These are phyloP conservation scores for Mamestra brassicae DNA, from an alignment of 2,888 invertebrate species.

Conservation along the genomic window DNA sequence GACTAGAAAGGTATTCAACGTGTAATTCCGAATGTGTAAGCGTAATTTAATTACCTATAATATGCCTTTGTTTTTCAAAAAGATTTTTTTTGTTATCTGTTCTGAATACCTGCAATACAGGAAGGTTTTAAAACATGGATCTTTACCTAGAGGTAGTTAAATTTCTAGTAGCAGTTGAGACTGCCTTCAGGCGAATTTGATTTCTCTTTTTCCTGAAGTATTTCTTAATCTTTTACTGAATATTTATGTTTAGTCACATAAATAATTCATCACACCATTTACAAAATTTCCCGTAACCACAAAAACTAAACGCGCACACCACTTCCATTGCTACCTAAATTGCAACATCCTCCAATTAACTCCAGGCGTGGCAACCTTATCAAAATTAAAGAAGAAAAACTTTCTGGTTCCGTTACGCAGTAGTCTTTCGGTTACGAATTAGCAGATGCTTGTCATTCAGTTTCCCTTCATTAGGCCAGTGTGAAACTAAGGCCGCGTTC, in stretches of 20 bases:
- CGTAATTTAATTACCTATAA: not conserved
- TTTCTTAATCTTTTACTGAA: not conserved
- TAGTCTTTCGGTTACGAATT: slow-evolving; percentile 42
- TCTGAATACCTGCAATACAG: too few relatives aligned
- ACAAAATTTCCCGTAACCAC: slow-evolving; percentile 25
- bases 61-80: too few relatives aligned
- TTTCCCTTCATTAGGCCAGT: slow-evolving; percentile 64
- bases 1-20: slow-evolving; percentile 43
- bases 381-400: slow-evolving; percentile 34
- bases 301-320: slow-evolving; percentile 17
- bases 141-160: too few relatives aligned
- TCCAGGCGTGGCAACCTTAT: slow-evolving; percentile 31
- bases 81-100: too few relatives aligned
- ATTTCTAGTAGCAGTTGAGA: not conserved
- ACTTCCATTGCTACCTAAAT: slow-evolving; percentile 30
- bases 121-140: too few relatives aligned
- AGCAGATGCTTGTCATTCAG: slow-evolving; percentile 42
- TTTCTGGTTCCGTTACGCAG: slow-evolving; percentile 43
- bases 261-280: slow-evolving; percentile 36
- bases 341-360: slow-evolving; percentile 28
- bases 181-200: not conserved
- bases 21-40: slow-evolving; percentile 11
- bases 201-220: not conserved
- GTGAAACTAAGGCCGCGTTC: slow-evolving; percentile 61
- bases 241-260: slow-evolving; percentile 15